phyloP scores from a whole-genome alignment of 2,888 invertebrate species.

The Eupithecia dodoneata region DNA sequence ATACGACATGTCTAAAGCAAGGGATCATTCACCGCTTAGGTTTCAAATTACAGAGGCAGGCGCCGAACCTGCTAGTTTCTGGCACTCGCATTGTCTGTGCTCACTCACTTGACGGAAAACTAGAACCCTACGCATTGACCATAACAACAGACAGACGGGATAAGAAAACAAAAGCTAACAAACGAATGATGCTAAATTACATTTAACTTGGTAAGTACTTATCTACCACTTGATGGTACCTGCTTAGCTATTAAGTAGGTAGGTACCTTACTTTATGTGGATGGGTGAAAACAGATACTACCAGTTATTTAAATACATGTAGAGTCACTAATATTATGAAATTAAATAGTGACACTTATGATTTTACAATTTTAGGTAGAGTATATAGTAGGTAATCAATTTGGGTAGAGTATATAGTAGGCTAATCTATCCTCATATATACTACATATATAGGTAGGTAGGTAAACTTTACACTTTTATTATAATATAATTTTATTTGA shows the following conservation, averaged over 20 bases:
- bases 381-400: no score
- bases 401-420: background rate
- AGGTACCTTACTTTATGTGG: background rate
- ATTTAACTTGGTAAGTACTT: background rate
- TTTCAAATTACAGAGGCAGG: conserved; percentile 69
- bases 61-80: conserved; percentile 65
- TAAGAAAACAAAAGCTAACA: conserved; percentile 16
- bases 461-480: no score
- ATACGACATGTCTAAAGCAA: conserved; percentile 55
- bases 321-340: background rate
- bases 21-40: conserved; percentile 71
- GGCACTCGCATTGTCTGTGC: conserved; percentile 65
- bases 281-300: background rate
- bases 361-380: background rate
- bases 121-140: conserved; percentile 44
- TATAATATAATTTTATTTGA: no score
- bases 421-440: background rate
- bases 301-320: background rate
- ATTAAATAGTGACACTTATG: background rate
- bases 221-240: background rate
- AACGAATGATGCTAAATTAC: background rate
- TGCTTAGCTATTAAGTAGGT: background rate
- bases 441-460: no score
- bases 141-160: conserved; percentile 14
- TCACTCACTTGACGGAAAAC: conserved; percentile 69